phyloP scores from a whole-genome alignment of 2,113 vertebrate species.

The Aplodontia rufa region DNA sequence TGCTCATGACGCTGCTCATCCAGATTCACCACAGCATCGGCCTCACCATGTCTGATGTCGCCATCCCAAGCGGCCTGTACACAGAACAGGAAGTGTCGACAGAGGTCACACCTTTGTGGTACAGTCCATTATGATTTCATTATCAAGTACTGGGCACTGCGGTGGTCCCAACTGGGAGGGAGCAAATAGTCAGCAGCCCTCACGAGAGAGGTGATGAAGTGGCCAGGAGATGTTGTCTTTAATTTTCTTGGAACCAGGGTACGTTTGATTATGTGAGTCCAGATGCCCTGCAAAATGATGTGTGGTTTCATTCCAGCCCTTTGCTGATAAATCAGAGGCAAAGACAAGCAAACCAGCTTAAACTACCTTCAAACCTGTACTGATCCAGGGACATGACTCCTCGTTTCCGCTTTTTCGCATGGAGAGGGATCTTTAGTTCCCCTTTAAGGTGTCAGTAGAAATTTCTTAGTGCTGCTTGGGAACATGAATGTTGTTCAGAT shows the following conservation, averaged over 20 bases:
- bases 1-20: constrained; percentile 74
- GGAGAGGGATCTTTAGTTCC: neutral
- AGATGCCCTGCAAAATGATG: constrained; percentile 4
- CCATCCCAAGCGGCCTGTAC: constrained; percentile 55
- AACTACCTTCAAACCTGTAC: neutral
- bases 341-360: neutral
- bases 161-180: neutral
- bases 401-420: neutral
- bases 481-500: neutral
- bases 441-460: neutral
- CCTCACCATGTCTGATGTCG: constrained; percentile 75
- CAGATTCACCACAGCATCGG: constrained; percentile 74
- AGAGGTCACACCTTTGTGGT: constrained; percentile 72
- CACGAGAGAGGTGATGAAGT: neutral
- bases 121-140: constrained; percentile 29
- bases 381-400: neutral
- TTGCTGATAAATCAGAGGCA: neutral
- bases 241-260: neutral
- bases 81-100: constrained; percentile 11
- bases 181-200: neutral
- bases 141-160: neutral
- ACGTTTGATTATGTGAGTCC: neutral
- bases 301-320: neutral
- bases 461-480: neutral
- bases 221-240: neutral